Base-by-base conservation (phyloP, 1,140 invertebrate species). In the Drosophila bipectinata region DNA sequence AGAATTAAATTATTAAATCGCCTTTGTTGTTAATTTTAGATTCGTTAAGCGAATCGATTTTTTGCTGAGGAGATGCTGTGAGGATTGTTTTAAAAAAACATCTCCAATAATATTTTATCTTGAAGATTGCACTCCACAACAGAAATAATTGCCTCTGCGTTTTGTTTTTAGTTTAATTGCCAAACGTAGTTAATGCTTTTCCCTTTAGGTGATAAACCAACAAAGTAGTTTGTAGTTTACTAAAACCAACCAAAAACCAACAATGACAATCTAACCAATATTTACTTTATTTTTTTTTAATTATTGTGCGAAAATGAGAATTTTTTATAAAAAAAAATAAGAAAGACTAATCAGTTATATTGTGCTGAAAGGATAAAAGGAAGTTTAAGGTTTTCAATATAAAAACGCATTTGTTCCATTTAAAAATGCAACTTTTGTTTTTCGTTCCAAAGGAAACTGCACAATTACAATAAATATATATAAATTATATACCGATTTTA, bases 321-420 rank as follows among this genome's bases (percentile, higher is more conserved):
- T n/a, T 39, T n/a, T 52, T n/a, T 52, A 37, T 18, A 18, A 63
- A 41, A 34, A 48, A 56, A 24, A 49, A 21, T 47, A 53, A 6
- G 28, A 57, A 14, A 14, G 57, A 47, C 34, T 8, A 34, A 34
- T 34, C 0, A 47, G 45, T 37, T 44, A 51, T 21, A 26, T 47
- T 39, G n/a, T 39, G n/a, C 9, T 44, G 41, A 30, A 57, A 60
- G 28, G 15, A 45, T 44, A 30, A 28, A 30, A 21, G 18, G 26
- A 68, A n/a, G 34, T 47, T 18, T 47, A 63, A 79, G 82, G 64
- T 69, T 81, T 85, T 81, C 77, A 32, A 56, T 77, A 64, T 41
- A 54, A 84, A 81, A 84, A 85, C 15, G 81, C 81, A 85, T 85
- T 85, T 87, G 72, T 80, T 82, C 82, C 81, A 77, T 81, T 85